These are phyloP conservation scores for Tipula confusa DNA, from an alignment of 2,888 invertebrate species.

Conservation along the genomic window DNA sequence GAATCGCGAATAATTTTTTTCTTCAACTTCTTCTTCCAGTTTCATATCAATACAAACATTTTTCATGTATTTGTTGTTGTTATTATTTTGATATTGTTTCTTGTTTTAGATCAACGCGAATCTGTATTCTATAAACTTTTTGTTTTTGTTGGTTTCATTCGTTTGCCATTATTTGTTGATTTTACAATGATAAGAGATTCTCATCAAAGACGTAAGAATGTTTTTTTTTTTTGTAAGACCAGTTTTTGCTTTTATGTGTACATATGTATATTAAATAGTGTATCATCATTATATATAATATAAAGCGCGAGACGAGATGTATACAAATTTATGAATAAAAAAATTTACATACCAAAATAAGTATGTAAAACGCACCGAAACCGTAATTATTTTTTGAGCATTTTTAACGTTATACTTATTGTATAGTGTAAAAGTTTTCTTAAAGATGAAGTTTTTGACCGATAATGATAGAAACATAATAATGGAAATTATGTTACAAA, in stretches of 20 bases:
- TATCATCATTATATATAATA: background rate
- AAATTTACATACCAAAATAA: constrained; percentile 7
- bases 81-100: constrained; percentile 14
- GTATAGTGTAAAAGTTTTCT: background rate
- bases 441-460: no score
- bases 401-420: background rate
- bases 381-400: background rate
- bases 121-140: background rate
- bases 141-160: background rate
- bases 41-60: background rate
- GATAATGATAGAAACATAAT: background rate
- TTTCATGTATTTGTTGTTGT: background rate
- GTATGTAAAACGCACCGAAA: constrained; percentile 3
- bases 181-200: constrained; percentile 20
- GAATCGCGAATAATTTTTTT: background rate
- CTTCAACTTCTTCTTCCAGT: background rate
- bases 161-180: constrained; percentile 25
- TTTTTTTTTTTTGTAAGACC: background rate
- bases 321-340: background rate
- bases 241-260: background rate
- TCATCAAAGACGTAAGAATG: background rate
- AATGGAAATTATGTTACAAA: no score
- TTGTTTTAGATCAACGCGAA: constrained; percentile 6
- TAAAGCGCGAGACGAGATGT: background rate
- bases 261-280: background rate